Conservation (phyloP, 92 coral and sea anemone genomes). For the Phenganax stokvisi region DNA sequence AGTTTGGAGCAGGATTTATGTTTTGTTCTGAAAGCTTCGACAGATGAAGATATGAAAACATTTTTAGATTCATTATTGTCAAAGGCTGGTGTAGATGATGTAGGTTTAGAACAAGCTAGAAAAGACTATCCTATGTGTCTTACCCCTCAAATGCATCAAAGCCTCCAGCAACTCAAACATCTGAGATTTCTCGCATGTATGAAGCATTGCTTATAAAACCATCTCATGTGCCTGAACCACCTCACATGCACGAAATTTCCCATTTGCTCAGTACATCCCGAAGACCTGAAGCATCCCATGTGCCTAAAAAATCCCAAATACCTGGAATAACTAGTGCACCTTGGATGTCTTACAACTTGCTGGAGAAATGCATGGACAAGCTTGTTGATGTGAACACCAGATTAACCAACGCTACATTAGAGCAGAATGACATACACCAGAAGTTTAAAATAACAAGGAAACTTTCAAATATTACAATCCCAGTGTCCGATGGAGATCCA, state of each 20-base stretch:
- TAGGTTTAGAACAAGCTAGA: neutral
- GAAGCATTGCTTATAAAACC: too few species aligned
- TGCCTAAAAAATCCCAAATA: slow-evolving; percentile 6
- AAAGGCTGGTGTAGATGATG: neutral
- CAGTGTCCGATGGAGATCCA: slow-evolving; percentile 54
- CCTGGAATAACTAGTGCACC: too few species aligned
- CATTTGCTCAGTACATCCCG: slow-evolving; percentile 27
- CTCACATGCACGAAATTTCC: too few species aligned
- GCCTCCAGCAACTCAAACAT: neutral
- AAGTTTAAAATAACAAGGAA: slow-evolving; percentile 26
- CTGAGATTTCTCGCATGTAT: neutral
- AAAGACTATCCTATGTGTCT: neutral
- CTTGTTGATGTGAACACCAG: slow-evolving; percentile 37
- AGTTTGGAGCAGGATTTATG: neutral
- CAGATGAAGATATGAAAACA: slow-evolving; percentile 7
- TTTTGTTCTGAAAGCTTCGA: neutral
- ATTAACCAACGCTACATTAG: slow-evolving; percentile 35
- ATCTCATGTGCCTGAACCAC: too few species aligned
- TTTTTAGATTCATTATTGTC: neutral
- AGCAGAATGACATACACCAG: slow-evolving; percentile 29
- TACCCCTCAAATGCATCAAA: neutral
- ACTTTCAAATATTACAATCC: slow-evolving; percentile 45
- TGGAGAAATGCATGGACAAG: slow-evolving; percentile 41
- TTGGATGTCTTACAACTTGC: neutral
- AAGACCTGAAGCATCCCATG: slow-evolving; percentile 36